phyloP scores from a whole-genome alignment of 2,113 vertebrate species.

The Dipodomys ordii region DNA sequence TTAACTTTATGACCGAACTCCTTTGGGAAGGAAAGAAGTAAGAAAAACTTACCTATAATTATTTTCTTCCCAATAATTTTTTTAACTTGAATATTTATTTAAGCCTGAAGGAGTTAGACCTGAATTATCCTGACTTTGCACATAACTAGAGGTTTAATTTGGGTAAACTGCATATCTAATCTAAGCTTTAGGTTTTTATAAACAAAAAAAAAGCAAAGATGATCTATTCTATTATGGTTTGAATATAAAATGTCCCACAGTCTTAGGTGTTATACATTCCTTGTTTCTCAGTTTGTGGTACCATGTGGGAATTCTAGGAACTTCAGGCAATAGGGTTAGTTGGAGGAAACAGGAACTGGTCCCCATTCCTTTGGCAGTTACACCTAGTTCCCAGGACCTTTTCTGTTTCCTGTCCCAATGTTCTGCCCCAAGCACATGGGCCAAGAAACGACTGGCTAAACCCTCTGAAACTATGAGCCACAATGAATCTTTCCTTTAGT shows the following conservation, averaged over 20 bases:
- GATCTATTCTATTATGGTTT: background rate
- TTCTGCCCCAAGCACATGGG: background rate
- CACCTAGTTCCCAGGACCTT: background rate
- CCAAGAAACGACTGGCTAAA: background rate
- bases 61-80: constrained; percentile 6
- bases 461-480: background rate
- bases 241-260: background rate
- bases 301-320: background rate
- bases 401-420: background rate
- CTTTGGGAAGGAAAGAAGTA: constrained; percentile 26
- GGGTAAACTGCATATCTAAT: constrained; percentile 7
- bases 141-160: constrained; percentile 34
- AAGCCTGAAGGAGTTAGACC: constrained; percentile 19
- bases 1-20: constrained; percentile 49
- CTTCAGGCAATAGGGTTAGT: background rate
- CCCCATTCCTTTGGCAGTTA: background rate
- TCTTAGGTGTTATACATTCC: background rate
- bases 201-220: constrained; percentile 43
- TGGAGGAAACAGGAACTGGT: background rate
- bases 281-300: background rate
- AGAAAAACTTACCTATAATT: constrained; percentile 40
- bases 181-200: constrained; percentile 28
- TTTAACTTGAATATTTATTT: background rate
- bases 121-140: constrained; percentile 13
- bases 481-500: background rate